Conservation (phyloP, 2,113 vertebrate genomes). For the Sander lucioperca region DNA sequence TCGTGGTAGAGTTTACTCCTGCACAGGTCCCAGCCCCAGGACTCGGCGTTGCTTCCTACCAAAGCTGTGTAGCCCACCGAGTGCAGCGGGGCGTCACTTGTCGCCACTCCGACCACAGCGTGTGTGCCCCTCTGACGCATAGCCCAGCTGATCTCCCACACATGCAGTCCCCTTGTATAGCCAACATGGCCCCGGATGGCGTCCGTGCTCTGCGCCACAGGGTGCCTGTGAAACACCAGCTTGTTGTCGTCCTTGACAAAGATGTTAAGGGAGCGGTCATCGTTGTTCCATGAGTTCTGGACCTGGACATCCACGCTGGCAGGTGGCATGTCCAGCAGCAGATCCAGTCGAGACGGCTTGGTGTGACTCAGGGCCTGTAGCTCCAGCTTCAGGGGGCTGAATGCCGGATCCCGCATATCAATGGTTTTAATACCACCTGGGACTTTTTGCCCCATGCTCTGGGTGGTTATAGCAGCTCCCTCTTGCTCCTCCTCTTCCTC, state of each 20-base stretch:
- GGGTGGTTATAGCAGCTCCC: slow-evolving; percentile 59
- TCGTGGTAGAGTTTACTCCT: slow-evolving; percentile 98
- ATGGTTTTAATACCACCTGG: slow-evolving; percentile 98
- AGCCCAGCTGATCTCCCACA: slow-evolving; percentile 99
- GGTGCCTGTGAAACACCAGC: slow-evolving; percentile 96
- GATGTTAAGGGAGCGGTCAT: slow-evolving; percentile 96
- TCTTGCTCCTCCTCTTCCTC: slow-evolving; percentile 25
- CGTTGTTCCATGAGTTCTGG: slow-evolving; percentile 95
- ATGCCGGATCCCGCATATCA: slow-evolving; percentile 95
- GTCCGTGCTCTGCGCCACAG: slow-evolving; percentile 98
- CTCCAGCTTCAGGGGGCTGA: slow-evolving; percentile 93
- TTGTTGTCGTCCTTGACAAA: slow-evolving; percentile 99
- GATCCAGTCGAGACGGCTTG: slow-evolving; percentile 94
- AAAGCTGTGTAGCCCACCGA: slow-evolving; percentile 97
- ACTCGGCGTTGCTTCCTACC: slow-evolving; percentile 94
- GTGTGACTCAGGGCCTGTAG: slow-evolving; percentile 94
- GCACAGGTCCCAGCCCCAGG: slow-evolving; percentile 99
- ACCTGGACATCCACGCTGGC: slow-evolving; percentile 88
- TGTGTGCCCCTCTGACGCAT: slow-evolving; percentile 97
- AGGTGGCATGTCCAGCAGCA: slow-evolving; percentile 95
- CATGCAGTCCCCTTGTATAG: slow-evolving; percentile 94
- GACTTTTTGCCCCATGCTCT: slow-evolving; percentile 97
- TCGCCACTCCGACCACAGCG: slow-evolving; percentile 95
- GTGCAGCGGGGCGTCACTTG: slow-evolving; percentile 91
- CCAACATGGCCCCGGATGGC: slow-evolving; percentile 94